Conservation (phyloP, 2,797 vertebrate species). For the Halcyon chelicuti region DNA sequence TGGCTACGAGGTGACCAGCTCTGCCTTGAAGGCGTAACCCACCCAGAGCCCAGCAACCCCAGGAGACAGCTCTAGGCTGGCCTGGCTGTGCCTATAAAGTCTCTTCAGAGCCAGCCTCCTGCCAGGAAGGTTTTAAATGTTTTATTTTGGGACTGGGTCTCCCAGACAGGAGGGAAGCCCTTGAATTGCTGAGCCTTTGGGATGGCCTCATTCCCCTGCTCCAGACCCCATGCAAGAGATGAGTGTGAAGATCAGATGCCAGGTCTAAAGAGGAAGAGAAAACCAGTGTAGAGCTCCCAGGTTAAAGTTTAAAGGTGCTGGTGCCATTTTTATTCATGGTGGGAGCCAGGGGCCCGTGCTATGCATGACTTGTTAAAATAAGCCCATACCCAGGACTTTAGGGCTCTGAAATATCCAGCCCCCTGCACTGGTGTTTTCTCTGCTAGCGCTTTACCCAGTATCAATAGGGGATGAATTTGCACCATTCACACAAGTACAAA, state of each 20-base stretch:
- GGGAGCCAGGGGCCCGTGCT: neutral
- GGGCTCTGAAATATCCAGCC: neutral
- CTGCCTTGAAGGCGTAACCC: neutral
- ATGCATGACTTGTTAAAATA: constrained; percentile 3
- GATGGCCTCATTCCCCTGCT: neutral
- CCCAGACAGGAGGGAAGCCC: neutral
- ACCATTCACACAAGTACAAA: constrained; percentile 52
- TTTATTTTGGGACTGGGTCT: neutral
- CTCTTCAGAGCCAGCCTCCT: neutral
- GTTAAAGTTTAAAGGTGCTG: neutral
- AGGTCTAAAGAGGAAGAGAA: neutral
- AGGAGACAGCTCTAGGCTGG: neutral
- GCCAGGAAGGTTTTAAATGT: neutral
- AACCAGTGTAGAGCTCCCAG: neutral
- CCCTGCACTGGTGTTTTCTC: neutral
- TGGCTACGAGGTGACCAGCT: neutral
- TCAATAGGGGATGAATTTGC: constrained; percentile 48
- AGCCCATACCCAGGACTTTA: neutral
- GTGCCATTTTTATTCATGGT: neutral
- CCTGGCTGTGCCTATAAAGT: neutral
- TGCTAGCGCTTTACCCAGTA: neutral
- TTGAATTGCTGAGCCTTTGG: neutral
- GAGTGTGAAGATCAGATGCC: neutral
- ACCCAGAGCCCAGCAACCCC: neutral
- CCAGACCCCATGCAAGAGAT: rapidly evolving